These are phyloP conservation scores for Larimichthys crocea DNA, from an alignment of 2,113 vertebrate genomes.

Conservation along the genomic window DNA sequence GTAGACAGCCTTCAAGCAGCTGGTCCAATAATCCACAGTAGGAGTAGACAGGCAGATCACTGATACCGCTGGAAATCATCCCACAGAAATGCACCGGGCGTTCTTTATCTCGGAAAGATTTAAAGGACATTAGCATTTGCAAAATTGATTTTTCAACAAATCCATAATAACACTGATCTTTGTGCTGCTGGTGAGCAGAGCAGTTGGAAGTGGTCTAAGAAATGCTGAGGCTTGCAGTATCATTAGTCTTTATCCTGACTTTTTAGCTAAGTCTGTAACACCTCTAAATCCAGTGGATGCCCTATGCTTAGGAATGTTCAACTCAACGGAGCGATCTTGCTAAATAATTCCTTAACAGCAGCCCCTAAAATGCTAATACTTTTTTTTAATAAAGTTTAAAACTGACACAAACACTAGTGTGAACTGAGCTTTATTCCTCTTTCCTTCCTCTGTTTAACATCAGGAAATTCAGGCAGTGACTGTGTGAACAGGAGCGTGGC, in stretches of 20 bases:
- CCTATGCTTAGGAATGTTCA: constrained; percentile 26
- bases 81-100: constrained; percentile 44
- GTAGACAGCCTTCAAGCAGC: constrained; percentile 48
- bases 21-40: constrained; percentile 63
- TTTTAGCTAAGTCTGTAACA: constrained; percentile 62
- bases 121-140: constrained; percentile 81
- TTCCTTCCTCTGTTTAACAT: constrained; percentile 77
- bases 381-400: constrained; percentile 43
- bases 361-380: constrained; percentile 16
- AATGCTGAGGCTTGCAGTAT: constrained; percentile 75
- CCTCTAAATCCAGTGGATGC: constrained; percentile 33
- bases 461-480: constrained; percentile 77
- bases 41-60: constrained; percentile 43
- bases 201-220: constrained; percentile 60
- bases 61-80: constrained; percentile 66
- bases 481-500: constrained; percentile 89
- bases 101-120: constrained; percentile 76
- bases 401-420: constrained; percentile 46
- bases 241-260: constrained; percentile 62
- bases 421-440: constrained; percentile 60
- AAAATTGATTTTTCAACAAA: constrained; percentile 76
- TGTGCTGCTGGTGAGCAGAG: constrained; percentile 66
- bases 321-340: constrained; percentile 29
- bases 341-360: constrained; percentile 34
- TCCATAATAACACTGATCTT: constrained; percentile 83